A percentile compares a stretch with the other conserved stretches of the same genome.
Conservation (phyloP, 1,140 invertebrate genomes). For the Diorhabda elongata region DNA sequence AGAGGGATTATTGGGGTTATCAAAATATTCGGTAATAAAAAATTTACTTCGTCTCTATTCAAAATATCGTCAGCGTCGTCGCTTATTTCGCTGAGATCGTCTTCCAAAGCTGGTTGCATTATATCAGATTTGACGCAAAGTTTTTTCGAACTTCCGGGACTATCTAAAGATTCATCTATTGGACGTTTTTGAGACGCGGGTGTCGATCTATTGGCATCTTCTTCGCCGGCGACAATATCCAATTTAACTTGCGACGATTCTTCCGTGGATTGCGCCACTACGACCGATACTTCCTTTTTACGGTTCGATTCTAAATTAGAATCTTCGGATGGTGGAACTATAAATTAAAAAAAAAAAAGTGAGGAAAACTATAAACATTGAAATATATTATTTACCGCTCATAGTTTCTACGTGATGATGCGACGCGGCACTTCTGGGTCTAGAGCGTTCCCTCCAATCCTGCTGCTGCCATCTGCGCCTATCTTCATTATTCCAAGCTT, state of each 20-base stretch:
- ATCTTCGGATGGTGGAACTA: slow-evolving; percentile 24
- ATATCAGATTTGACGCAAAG: slow-evolving; percentile 50
- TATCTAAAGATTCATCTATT: slow-evolving; percentile 46
- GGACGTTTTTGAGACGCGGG: slow-evolving; percentile 29
- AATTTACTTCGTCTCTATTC: slow-evolving; percentile 67
- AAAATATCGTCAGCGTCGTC: slow-evolving; percentile 83
- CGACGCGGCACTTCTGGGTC: slow-evolving; percentile 41
- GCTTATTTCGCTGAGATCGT: slow-evolving; percentile 80
- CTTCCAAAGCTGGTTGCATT: slow-evolving; percentile 56
- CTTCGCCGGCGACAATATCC: slow-evolving; percentile 6
- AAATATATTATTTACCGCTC: slow-evolving; percentile 20
- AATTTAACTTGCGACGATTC: neutral
- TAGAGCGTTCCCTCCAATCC: slow-evolving; percentile 40
- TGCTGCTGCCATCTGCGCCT: slow-evolving; percentile 41
- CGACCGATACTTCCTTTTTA: slow-evolving; percentile 22
- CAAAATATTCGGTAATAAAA: no score
- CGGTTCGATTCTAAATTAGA: slow-evolving; percentile 26
- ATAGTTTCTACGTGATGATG: slow-evolving; percentile 25
- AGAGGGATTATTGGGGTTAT: neutral
- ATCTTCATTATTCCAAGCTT: slow-evolving; percentile 40
- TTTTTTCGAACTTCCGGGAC: slow-evolving; percentile 51
- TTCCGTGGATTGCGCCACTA: neutral
- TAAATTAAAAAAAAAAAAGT: neutral
- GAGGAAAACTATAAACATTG: neutral
- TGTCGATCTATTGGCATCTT: slow-evolving; percentile 12